Percentiles rank a stretch among this genome's conserved stretches.
Conservation (phyloP, 2,113 vertebrate species). For the Corvus hawaiiensis region DNA sequence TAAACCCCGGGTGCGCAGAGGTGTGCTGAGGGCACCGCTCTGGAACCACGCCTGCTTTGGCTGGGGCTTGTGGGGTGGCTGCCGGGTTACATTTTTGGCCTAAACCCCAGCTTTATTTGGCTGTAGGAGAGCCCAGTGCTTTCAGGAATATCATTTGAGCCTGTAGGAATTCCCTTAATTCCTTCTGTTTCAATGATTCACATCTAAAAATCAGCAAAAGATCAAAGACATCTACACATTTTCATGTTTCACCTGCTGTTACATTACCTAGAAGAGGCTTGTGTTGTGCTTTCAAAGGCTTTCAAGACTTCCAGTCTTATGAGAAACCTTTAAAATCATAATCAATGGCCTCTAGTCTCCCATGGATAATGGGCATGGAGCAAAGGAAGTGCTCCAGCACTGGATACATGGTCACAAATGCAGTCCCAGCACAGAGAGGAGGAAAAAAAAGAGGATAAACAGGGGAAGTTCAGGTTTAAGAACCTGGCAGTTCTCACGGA, state of each 20-base stretch:
- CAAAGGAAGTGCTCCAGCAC: background rate
- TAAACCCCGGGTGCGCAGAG: background rate
- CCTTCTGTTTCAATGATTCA: background rate
- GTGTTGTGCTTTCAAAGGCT: background rate
- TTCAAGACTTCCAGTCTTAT: background rate
- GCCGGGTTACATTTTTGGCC: background rate
- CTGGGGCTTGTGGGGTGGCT: background rate
- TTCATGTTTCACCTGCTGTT: background rate
- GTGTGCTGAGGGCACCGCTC: background rate
- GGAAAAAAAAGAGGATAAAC: background rate
- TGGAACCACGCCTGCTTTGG: background rate
- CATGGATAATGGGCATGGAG: background rate
- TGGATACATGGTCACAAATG: fast-evolving
- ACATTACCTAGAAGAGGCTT: background rate
- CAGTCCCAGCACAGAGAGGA: background rate
- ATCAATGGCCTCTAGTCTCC: background rate
- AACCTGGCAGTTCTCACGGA: background rate
- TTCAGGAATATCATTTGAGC: background rate
- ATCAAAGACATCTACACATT: background rate
- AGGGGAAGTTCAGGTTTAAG: background rate
- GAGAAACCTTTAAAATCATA: background rate
- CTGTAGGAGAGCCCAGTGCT: background rate
- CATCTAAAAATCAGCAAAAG: background rate
- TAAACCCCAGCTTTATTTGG: background rate
- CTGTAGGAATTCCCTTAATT: background rate